Conservation (phyloP, 2,113 vertebrate genomes). For the Calyptomena viridis region DNA sequence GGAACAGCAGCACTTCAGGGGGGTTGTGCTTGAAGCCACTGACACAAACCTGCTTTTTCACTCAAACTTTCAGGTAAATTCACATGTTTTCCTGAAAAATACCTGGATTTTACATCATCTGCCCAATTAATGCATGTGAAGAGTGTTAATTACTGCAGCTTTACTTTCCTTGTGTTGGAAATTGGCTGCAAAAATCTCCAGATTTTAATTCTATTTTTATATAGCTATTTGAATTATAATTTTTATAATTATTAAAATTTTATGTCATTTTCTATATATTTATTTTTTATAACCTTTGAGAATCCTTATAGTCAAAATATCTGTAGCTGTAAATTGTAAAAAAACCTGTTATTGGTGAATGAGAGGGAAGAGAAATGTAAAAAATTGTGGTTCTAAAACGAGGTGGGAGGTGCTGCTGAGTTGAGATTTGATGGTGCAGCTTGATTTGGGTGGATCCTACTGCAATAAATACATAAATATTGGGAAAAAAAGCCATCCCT, state of each 20-base stretch:
- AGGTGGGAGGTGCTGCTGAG: not conserved
- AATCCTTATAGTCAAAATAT: not conserved
- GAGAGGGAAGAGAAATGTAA: not conserved
- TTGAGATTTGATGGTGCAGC: not conserved
- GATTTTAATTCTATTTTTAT: no score
- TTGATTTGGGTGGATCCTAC: not conserved
- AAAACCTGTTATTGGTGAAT: not conserved
- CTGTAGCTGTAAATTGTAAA: not conserved
- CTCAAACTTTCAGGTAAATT: not conserved
- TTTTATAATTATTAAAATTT: no score
- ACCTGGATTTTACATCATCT: not conserved
- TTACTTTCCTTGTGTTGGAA: not conserved
- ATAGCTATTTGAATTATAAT: no score
- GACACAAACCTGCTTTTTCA: not conserved
- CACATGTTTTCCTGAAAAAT: not conserved
- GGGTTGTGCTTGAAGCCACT: not conserved
- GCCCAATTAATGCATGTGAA: no score
- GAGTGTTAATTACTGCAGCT: not conserved
- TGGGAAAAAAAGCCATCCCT: not conserved
- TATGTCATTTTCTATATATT: no score
- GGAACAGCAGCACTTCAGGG: not conserved
- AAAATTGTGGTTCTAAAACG: not conserved
- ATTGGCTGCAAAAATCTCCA: not conserved
- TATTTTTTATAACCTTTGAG: no score
- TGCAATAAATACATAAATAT: not conserved